phyloP scores from a whole-genome alignment of 2,113 vertebrate species.

The Porphyrio hochstetteri region DNA sequence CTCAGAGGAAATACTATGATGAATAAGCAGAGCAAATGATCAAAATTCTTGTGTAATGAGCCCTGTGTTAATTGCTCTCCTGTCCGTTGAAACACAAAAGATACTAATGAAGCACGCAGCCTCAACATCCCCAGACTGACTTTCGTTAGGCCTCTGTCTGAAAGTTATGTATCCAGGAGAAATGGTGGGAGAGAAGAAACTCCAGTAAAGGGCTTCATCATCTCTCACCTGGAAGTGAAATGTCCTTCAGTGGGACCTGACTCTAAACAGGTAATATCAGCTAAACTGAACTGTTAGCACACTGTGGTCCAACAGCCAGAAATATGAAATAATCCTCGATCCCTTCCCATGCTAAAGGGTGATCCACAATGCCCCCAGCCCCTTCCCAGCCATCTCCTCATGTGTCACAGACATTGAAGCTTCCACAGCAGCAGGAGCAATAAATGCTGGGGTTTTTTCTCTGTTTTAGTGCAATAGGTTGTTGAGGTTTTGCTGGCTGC shows the following conservation, averaged over 20 bases:
- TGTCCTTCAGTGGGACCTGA: neutral
- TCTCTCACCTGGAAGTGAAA: neutral
- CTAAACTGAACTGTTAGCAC: too few relatives aligned
- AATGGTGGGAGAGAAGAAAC: neutral
- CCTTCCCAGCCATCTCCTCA: neutral
- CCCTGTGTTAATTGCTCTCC: slow-evolving; percentile 50
- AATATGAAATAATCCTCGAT: neutral
- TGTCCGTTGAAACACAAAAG: slow-evolving; percentile 46
- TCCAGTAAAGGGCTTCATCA: neutral
- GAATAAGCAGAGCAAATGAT: slow-evolving; percentile 50
- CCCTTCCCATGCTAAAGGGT: neutral
- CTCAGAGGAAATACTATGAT: slow-evolving; percentile 30
- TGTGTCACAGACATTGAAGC: fast-evolving
- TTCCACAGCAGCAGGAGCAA: neutral
- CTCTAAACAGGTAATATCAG: fast-evolving
- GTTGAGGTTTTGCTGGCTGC: neutral
- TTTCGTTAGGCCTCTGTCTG: neutral
- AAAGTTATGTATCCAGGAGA: neutral
- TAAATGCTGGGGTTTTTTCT: neutral
- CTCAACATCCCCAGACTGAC: neutral
- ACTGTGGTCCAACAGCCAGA: fast-evolving
- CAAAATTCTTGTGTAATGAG: slow-evolving; percentile 62
- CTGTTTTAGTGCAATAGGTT: neutral
- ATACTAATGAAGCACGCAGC: neutral
- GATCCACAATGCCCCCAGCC: fast-evolving